Percentiles rank a stretch among this genome's conserved stretches.
Conservation (phyloP, 1,140 invertebrate species). For the Panagrolaimus sp. region DNA sequence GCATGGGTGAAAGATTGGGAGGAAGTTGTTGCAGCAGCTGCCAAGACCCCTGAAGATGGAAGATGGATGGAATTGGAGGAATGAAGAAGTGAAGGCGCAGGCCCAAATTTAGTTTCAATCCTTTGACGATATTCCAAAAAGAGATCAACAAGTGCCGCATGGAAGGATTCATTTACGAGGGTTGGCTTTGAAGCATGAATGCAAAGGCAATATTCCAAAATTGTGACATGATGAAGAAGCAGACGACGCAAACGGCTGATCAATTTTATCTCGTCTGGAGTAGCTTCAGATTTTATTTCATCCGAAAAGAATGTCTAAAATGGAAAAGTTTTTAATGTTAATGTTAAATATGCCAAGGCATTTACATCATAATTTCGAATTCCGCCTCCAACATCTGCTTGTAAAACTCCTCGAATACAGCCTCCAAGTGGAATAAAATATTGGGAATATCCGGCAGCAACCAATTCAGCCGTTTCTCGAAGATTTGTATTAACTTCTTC, state of each 20-base stretch:
- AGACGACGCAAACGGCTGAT: conserved; percentile 24
- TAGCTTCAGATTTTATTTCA: conserved; percentile 23
- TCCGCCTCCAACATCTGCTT: neutral
- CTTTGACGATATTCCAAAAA: conserved; percentile 26
- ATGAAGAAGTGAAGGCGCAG: conserved; percentile 27
- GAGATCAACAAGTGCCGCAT: conserved; percentile 32
- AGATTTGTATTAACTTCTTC: conserved; percentile 76
- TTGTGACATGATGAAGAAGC: conserved; percentile 30
- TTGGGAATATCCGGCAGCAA: conserved; percentile 30
- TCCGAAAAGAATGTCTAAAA: conserved; percentile 43
- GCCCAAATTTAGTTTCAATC: conserved; percentile 32
- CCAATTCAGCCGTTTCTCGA: conserved; percentile 30
- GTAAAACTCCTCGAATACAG: conserved; percentile 24
- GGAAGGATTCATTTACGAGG: conserved; percentile 23
- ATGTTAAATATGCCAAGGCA: neutral
- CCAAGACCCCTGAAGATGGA: neutral
- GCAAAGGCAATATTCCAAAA: conserved; percentile 38
- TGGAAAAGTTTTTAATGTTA: neutral
- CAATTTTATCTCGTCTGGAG: conserved; percentile 21
- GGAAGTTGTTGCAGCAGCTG: neutral
- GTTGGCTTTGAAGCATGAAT: conserved; percentile 25
- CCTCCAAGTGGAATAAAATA: conserved; percentile 36
- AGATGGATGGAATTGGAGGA: conserved; percentile 28
- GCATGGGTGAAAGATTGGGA: too few relatives aligned
- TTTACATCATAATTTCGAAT: conserved; percentile 35